Percentiles rank a stretch among this genome's conserved stretches.
Conservation (phyloP, 2,888 invertebrate species). For the Calameuta filiformis region DNA sequence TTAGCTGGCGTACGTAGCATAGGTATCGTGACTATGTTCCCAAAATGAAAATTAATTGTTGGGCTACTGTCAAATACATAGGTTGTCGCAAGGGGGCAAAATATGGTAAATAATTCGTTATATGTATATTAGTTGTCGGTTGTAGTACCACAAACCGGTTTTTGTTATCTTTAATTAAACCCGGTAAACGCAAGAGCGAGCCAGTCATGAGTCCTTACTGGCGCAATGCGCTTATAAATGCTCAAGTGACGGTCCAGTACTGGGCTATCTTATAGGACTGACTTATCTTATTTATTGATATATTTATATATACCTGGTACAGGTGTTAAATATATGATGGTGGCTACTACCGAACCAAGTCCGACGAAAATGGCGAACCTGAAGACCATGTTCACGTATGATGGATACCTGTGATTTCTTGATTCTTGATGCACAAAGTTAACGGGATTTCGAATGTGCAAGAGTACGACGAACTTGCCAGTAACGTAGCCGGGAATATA, state of each 20-base stretch:
- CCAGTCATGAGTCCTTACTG: not conserved
- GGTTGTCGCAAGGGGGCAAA: not conserved
- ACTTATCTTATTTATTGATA: not conserved
- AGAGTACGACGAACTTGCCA: slow-evolving; percentile 38
- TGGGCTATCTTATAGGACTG: not conserved
- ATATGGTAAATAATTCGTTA: not conserved
- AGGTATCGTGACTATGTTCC: not conserved
- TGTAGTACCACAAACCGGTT: too few relatives aligned
- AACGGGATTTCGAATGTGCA: slow-evolving; percentile 12
- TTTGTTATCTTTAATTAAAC: not conserved
- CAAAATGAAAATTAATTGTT: not conserved
- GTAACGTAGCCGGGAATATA: slow-evolving; percentile 57
- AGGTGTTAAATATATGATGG: slow-evolving; percentile 79
- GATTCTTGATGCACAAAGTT: slow-evolving; percentile 8
- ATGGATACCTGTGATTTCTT: not conserved
- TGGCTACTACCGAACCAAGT: slow-evolving; percentile 74
- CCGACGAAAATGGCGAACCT: slow-evolving; percentile 75
- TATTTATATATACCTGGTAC: slow-evolving; percentile 72
- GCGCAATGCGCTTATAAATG: not conserved
- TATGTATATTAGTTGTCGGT: not conserved
- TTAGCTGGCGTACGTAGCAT: not conserved
- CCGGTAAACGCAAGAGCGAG: not conserved
- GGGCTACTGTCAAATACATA: not conserved
- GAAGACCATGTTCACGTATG: slow-evolving; percentile 65
- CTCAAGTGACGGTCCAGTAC: not conserved